Evolutionary conservation across 2,797 vertebrate species (phyloP).

Genomic region (Lepidocolaptes lacrymiger): DNA sequence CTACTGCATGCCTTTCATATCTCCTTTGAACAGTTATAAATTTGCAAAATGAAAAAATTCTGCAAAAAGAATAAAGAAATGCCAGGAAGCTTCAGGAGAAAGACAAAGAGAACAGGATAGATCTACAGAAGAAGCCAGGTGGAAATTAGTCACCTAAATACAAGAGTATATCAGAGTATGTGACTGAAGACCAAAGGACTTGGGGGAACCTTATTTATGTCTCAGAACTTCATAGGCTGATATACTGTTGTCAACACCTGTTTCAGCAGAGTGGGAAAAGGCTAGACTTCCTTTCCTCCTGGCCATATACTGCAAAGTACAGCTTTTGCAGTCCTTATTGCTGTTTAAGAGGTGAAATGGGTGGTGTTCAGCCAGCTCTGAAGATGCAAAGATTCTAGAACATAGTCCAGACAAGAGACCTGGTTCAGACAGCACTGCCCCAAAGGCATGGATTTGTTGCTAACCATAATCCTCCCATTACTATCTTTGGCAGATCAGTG

Average conservation of each 20-base stretch:
- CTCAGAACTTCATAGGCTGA: background rate
- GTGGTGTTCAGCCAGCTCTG: background rate
- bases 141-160: background rate
- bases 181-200: background rate
- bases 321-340: background rate
- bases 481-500: background rate
- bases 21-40: background rate
- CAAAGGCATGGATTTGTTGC: background rate
- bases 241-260: background rate
- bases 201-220: background rate
- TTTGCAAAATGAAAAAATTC: background rate
- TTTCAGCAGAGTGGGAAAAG: background rate
- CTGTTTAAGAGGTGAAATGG: background rate
- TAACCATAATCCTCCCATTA: background rate
- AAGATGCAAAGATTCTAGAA: background rate
- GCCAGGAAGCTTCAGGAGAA: background rate
- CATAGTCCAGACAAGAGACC: background rate
- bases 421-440: background rate
- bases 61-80: background rate
- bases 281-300: background rate
- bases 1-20: background rate
- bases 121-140: background rate
- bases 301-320: background rate
- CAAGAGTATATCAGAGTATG: background rate
- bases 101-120: background rate